Evolutionary conservation across 30 jellyfish, hydroid and myxozoan species (phyloP), one percentile per base, ranked within the genome.

Genomic region (Aurelia aurita complex sp. Pacific): DNA sequence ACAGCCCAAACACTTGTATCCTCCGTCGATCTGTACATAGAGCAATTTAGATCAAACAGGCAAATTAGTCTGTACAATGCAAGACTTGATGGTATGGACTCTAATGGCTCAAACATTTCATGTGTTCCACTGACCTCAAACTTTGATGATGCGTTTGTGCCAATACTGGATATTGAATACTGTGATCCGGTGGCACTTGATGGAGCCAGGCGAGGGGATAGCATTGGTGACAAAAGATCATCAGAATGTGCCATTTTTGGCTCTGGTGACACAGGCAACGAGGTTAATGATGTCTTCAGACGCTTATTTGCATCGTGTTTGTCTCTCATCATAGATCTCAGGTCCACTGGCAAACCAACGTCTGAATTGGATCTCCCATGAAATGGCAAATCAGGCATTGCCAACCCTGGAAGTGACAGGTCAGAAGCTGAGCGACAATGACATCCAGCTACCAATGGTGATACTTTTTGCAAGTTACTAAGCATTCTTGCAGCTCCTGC

Each of bases 61-160:
- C 99, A 89, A 38, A 95, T 80, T 66, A 95, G 87, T 8, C 99
- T 85, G 81, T 95, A 95, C 64, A 95, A 59, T 11, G 97, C 97
- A 62, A 95, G 97, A 54, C 98, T 82, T 33, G 97, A 85, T 61
- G 99, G 99, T 12, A 95, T 85, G 32, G 99, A 67, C 52, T 95
- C 99, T 14, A 85, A 57, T 42, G 89, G 89, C 73, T 64, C 79
- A 32, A 13, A 12, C 17, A 16, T 2, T 8, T 65, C 89, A 46
- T 33, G 72, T n/a, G 32, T 67, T 35, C 32, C 67, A 6, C 73
- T 60, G 18, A 64, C 80, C 12, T 40, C 40, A 46, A 67, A 71
- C 74, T 64, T 65, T 64, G 89, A 79, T 52, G 89, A 79, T 18
- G 67, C 29, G 10, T 69, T 18, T 5, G 89, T 79, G 2, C 73